Base-by-base conservation (phyloP, 1,140 invertebrate genomes). In the Druon quercuslanigerum region DNA sequence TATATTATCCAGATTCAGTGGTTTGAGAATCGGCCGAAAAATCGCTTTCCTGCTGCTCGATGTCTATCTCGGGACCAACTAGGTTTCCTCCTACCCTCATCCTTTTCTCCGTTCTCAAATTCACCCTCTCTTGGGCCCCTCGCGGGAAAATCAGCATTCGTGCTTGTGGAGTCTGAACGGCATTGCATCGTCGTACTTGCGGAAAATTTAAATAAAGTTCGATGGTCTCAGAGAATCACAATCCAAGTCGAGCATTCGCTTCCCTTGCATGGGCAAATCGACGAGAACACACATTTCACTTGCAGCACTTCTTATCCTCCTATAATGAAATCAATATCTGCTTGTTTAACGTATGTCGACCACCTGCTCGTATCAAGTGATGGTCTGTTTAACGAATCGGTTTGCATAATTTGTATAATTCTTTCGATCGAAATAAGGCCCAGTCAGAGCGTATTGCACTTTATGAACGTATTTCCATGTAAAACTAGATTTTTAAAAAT, bases 201-300 rank as follows among this genome's bases (percentile, higher is more conserved):
- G 71, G 25, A 72, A 72, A 72, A 72, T 72, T 51, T 51, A 66
- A 78, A 74, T 76, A 72, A 78, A 80, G 76, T 78, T 81, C 17
- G 40, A 51, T 20, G 76, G 72, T 76, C 70, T 78, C 76, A 72
- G 72, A 25, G 76, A 78, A 74, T 57, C 51, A 14, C 57, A 50
- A 75, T 33, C 70, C 70, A 19, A 76, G 72, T 76, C 25, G 50
- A 71, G 71, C 70, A 77, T 80, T 76, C 20, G 40, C 33, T 77
- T 52, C 66, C 54, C 72, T 81, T 57, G 50, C 72, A 54, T 19
- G 74, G 50, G 60, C 71, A 82, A 79, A 75, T 77, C 75, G 78
- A 77, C 71, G 40, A 76, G 72, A 25, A 82, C 73, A 77, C 57
- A 75, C 71, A 66, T 66, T 66, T 66, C 60, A 66, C 60, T 66